Percentiles rank a stretch among this genome's conserved stretches.
Evolutionary conservation across 1,140 invertebrate genomes (phyloP).

Genomic region (Drosophila quadrilineata): DNA sequence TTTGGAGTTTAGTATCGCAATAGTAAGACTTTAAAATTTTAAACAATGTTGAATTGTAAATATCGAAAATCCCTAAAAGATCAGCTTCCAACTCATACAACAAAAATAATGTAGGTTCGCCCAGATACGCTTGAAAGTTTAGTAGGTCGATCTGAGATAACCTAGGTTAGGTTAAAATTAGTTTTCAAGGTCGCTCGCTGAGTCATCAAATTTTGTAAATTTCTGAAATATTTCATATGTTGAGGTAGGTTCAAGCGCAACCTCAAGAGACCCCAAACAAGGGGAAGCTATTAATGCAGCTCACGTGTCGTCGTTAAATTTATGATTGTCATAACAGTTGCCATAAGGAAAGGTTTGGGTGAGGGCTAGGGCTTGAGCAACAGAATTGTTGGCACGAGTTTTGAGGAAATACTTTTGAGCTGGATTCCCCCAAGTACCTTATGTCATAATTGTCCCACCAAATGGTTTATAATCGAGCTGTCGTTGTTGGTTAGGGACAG

Average conservation of each 20-base stretch:
- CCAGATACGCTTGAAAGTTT: too few species aligned
- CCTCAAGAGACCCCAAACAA: conserved; percentile 8
- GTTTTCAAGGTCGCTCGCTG: conserved; percentile 10
- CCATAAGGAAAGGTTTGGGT: background rate
- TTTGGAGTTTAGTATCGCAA: too few species aligned
- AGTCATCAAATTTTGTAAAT: too few species aligned
- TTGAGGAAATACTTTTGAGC: conserved; percentile 55
- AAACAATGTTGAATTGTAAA: too few species aligned
- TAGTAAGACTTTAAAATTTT: too few species aligned
- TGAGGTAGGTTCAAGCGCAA: conserved; percentile 41
- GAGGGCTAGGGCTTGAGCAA: conserved; percentile 36
- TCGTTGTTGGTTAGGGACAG: conserved; percentile 28
- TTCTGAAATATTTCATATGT: conserved; percentile 3
- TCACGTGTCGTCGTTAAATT: conserved; percentile 52
- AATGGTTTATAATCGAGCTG: conserved; percentile 55
- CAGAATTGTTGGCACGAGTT: conserved; percentile 49
- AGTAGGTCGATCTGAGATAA: too few species aligned
- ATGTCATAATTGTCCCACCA: conserved; percentile 29
- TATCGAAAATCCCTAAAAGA: too few species aligned
- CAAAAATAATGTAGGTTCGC: too few species aligned
- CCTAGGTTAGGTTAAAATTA: too few species aligned
- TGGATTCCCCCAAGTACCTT: conserved; percentile 18
- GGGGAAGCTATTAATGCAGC: conserved; percentile 35
- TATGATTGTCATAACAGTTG: conserved; percentile 46
- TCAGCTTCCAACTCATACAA: too few species aligned